phyloP scores from a whole-genome alignment of 1,140 invertebrate species.

The Drosophila sucinea region DNA sequence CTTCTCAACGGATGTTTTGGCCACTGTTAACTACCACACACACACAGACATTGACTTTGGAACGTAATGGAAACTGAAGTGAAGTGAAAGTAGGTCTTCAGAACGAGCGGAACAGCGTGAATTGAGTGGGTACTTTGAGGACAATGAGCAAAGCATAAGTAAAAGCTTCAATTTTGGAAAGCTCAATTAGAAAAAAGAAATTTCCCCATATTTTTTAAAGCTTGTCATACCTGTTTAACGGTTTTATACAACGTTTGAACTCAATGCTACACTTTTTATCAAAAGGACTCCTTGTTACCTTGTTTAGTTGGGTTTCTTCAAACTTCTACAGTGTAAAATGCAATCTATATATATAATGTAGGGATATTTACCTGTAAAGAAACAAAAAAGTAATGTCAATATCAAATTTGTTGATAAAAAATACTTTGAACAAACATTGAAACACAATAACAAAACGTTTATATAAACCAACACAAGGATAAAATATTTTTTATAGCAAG shows the following conservation, averaged over 20 bases:
- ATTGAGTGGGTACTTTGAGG: conserved; percentile 37
- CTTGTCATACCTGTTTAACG: conserved; percentile 42
- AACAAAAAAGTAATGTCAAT: conserved; percentile 35
- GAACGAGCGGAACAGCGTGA: conserved; percentile 36
- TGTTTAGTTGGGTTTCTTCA: not conserved
- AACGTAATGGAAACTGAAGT: conserved; percentile 40
- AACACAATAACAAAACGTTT: conserved; percentile 38
- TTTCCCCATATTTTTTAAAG: conserved; percentile 1
- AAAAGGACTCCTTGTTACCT: conserved; percentile 15
- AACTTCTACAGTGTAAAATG: conserved; percentile 18
- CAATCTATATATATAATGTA: conserved; percentile 26
- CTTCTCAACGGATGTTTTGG: conserved; percentile 53
- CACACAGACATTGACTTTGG: conserved; percentile 19
- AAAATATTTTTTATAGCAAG: conserved; percentile 33
- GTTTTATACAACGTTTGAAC: conserved; percentile 4
- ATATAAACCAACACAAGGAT: conserved; percentile 31
- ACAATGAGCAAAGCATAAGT: not conserved
- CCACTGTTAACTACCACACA: conserved; percentile 58
- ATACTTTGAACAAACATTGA: conserved; percentile 30
- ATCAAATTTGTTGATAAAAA: not conserved
- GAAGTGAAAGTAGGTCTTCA: conserved; percentile 61
- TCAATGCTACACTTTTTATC: conserved; percentile 7
- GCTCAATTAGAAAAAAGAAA: not conserved
- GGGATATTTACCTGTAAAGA: conserved; percentile 67
- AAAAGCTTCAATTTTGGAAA: conserved; percentile 24